Conservation (phyloP, 1,140 invertebrate species). For the Lordiphosa stackelbergi region DNA sequence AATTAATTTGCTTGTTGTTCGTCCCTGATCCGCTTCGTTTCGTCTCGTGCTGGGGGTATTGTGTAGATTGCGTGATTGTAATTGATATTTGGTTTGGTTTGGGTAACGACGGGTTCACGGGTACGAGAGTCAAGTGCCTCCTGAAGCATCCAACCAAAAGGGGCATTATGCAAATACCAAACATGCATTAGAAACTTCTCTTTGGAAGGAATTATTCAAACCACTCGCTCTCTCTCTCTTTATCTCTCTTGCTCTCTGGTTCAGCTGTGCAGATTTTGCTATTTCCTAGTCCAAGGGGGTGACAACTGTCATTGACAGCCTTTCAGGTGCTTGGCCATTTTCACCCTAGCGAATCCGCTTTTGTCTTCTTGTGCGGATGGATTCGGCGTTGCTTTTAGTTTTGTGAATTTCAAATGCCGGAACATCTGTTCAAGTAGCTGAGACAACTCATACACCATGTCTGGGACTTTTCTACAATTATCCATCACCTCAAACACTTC, state of each 20-base stretch:
- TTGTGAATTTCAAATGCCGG: conserved; percentile 72
- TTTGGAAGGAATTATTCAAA: conserved; percentile 11
- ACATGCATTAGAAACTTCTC: conserved; percentile 58
- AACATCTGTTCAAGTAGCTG: conserved; percentile 75
- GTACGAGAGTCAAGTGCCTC: conserved; percentile 4
- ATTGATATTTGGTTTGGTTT: conserved; percentile 63
- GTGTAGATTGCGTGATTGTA: conserved; percentile 67
- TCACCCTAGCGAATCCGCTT: conserved; percentile 31
- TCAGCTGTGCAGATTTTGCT: conserved; percentile 67
- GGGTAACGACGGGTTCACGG: conserved; percentile 18
- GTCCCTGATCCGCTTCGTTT: conserved; percentile 26
- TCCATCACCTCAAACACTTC: conserved; percentile 1
- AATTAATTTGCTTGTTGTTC: conserved; percentile 71
- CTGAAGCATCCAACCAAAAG: conserved; percentile 11
- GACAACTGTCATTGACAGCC: conserved; percentile 63
- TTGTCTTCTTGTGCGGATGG: conserved; percentile 29
- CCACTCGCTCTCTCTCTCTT: conserved; percentile 13
- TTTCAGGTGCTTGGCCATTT: conserved; percentile 40
- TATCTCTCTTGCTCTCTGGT: conserved; percentile 3
- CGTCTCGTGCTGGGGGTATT: conserved; percentile 8
- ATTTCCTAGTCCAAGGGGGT: conserved; percentile 37
- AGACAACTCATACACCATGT: conserved; percentile 16
- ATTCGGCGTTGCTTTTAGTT: conserved; percentile 62
- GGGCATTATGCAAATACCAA: conserved; percentile 68
- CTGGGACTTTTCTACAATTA: background rate